Percentiles rank a stretch among this genome's conserved stretches.
phyloP scores from a whole-genome alignment of 1,140 invertebrate genomes.

The Homarus americanus region DNA sequence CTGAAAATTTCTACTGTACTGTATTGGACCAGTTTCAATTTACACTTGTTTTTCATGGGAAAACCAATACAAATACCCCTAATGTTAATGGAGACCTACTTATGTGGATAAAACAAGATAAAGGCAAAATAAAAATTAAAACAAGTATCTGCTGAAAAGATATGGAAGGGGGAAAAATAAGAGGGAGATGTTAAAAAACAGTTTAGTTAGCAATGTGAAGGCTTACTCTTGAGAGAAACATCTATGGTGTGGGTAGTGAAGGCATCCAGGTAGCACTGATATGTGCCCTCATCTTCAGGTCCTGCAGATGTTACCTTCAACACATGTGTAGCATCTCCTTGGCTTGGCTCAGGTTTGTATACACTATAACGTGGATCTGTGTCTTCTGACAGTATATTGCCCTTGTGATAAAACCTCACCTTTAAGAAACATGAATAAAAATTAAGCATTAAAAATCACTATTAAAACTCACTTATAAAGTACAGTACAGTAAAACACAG shows the following conservation, averaged over 20 bases:
- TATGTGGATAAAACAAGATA: too few species aligned
- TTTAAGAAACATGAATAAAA: not conserved
- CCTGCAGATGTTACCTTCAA: slow-evolving; percentile 14
- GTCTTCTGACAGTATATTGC: not conserved
- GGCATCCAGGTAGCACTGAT: slow-evolving; percentile 10
- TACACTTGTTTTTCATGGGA: too few species aligned
- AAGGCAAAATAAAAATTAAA: too few species aligned
- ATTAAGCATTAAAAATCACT: not conserved
- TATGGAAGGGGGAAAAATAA: too few species aligned
- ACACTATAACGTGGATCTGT: slow-evolving; percentile 14
- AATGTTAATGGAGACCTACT: too few species aligned
- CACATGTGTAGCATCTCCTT: slow-evolving; percentile 22
- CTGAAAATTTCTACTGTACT: too few species aligned
- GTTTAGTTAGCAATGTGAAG: not conserved
- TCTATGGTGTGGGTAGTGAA: not conserved
- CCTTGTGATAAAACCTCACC: slow-evolving; percentile 21
- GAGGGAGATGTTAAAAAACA: too few species aligned
- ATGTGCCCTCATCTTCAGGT: slow-evolving; percentile 17
- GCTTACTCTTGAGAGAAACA: slow-evolving; percentile 1
- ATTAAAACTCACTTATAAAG: too few species aligned
- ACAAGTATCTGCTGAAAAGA: too few species aligned
- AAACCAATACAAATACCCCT: too few species aligned
- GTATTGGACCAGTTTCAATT: too few species aligned
- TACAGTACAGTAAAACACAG: too few species aligned
- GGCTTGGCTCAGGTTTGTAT: not conserved